Evolutionary conservation across 1,140 invertebrate genomes (phyloP).

Genomic region (Cotesia vestalis): DNA sequence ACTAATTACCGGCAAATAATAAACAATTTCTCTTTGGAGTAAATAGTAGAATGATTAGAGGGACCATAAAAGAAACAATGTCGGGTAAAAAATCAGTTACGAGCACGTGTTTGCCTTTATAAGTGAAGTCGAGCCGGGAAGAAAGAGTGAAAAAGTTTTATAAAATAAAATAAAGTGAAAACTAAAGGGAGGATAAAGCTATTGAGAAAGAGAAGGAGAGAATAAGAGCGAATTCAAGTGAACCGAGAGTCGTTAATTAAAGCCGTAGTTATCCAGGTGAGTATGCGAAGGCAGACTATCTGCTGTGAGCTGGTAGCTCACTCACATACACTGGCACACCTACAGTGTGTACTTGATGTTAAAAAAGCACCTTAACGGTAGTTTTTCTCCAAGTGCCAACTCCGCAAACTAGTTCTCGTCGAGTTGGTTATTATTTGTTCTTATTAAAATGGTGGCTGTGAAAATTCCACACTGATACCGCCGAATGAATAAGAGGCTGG

Average conservation of each 20-base stretch:
- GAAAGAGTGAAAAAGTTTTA: too few species aligned
- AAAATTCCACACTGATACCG: conserved; percentile 9
- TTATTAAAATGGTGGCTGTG: conserved; percentile 21
- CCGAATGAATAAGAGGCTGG: too few species aligned
- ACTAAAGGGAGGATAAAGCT: neutral
- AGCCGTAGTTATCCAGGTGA: conserved; percentile 15
- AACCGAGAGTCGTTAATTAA: conserved; percentile 32
- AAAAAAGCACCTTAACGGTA: conserved; percentile 31
- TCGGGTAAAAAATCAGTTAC: neutral
- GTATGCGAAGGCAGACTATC: conserved; percentile 30
- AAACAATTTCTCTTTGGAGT: too few species aligned
- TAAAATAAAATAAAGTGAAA: too few species aligned
- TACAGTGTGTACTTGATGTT: conserved; percentile 16
- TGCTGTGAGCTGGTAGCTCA: conserved; percentile 9
- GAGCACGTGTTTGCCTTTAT: too few species aligned
- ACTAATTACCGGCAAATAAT: too few species aligned
- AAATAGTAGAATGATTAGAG: too few species aligned
- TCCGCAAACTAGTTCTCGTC: conserved; percentile 27
- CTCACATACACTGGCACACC: too few species aligned
- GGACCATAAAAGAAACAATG: neutral
- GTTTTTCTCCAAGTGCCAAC: conserved; percentile 33
- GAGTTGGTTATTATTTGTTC: conserved; percentile 27
- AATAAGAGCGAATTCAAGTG: neutral
- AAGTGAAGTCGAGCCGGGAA: too few species aligned
- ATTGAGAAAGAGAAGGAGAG: neutral